phyloP scores from a whole-genome alignment of 2,797 vertebrate genomes.

The Tinamus major region DNA sequence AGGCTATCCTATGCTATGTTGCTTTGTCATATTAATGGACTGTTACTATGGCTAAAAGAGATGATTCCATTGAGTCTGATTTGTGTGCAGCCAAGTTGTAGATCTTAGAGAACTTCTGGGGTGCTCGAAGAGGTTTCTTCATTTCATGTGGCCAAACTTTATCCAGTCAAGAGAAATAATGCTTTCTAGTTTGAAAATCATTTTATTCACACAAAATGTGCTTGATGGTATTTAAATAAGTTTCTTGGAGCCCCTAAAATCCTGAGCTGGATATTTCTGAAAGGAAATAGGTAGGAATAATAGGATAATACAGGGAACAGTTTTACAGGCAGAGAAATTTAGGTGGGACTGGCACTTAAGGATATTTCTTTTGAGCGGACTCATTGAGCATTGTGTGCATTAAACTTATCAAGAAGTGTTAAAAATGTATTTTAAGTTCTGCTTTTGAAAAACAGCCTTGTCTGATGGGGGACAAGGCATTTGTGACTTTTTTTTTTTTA shows the following conservation, averaged over 20 bases:
- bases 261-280: not conserved
- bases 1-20: fast-evolving
- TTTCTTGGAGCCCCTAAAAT: not conserved
- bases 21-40: not conserved
- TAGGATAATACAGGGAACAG: not conserved
- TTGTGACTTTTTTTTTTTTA: not conserved
- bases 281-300: not conserved
- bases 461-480: not conserved
- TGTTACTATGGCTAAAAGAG: not conserved
- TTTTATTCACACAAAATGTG: not conserved
- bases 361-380: not conserved
- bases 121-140: not conserved
- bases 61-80: not conserved
- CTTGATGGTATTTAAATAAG: not conserved
- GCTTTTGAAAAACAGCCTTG: not conserved
- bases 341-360: not conserved
- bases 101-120: not conserved
- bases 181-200: not conserved
- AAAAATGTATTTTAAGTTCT: not conserved
- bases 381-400: fast-evolving
- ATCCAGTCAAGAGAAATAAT: not conserved
- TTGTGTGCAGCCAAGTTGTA: not conserved
- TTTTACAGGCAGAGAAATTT: not conserved
- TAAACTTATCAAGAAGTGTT: not conserved
- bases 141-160: not conserved